Base-by-base conservation (phyloP, 2,113 vertebrate genomes). In the Microtus montanus region DNA sequence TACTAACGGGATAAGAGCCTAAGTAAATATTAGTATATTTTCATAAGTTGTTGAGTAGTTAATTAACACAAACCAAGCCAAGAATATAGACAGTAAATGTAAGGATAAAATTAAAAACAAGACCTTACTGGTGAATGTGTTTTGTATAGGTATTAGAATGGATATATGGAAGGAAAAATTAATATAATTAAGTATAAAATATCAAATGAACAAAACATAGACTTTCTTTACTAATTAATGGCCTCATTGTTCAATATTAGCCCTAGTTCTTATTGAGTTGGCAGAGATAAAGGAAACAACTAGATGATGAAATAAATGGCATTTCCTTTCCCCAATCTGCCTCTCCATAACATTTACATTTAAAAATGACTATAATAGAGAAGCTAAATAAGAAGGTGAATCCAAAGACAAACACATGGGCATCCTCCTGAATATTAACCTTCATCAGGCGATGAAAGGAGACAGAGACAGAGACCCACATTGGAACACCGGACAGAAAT, bases 1-100 rank as follows among this genome's bases (percentile, higher is more conserved):
- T 58, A 66, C 30, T 68, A n/a, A 75, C 0, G 0, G 10, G 24
- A 52, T 22, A 47, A 79, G 7, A 19, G 6, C n/a, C 30, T 79
- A 71, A 47, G n/a, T 52, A 89, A 93, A 54, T 73, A 47, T 44
- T 20, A 33, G 0, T 3, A n/a, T 84, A 35, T 54, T n/a, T 85
- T 84, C 7, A 41, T 30, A 87, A 79, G 54, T 33, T 11, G 24
- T 93, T 2, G n/a, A 28, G 33, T 7, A 93, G 17, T 78, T 91
- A 61, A 91, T 30, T 71, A 93, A 49, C 22, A 88, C 20, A 94
- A 82, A 58, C 28, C 47, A 89, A 83, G 47, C 14, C 52, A 91
- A 91, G 68, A 83, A 78, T 7, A 15, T 49, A 63, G 28, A 47
- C 26, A 73, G 77, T 33, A 85, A 8, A 7, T 61, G n/a, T 19